Conservation (phyloP, 2,113 vertebrate genomes). For the Sapajus apella region DNA sequence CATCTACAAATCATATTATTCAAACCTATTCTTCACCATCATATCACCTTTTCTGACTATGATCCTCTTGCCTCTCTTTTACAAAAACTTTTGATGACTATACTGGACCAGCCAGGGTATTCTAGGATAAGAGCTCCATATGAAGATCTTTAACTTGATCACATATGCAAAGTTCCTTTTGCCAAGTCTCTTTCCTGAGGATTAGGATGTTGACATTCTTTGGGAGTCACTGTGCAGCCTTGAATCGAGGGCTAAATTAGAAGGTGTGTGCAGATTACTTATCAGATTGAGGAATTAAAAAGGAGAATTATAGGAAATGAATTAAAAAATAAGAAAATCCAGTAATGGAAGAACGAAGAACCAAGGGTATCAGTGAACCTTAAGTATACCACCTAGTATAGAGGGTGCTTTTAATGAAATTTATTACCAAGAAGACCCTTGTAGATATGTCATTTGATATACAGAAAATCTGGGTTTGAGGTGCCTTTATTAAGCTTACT, state of each 20-base stretch:
- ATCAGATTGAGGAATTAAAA: background rate
- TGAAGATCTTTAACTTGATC: background rate
- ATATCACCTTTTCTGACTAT: background rate
- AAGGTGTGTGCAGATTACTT: accelerated
- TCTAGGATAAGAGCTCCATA: background rate
- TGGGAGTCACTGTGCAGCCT: background rate
- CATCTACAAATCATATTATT: background rate
- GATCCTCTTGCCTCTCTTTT: background rate
- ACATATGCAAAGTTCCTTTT: background rate
- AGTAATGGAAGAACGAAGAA: background rate
- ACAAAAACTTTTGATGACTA: background rate
- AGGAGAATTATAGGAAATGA: background rate
- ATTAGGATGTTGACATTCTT: background rate
- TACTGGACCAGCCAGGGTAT: background rate
- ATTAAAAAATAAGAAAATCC: background rate
- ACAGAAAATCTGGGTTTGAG: background rate
- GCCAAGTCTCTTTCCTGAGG: background rate
- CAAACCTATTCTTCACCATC: background rate
- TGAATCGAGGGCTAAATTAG: background rate
- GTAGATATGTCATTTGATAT: background rate
- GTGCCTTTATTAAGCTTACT: background rate
- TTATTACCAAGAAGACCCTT: background rate
- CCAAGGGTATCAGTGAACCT: background rate
- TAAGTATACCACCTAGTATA: background rate
- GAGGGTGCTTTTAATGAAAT: background rate